Conservation (phyloP, 2,797 vertebrate species). For the Squalus acanthias region DNA sequence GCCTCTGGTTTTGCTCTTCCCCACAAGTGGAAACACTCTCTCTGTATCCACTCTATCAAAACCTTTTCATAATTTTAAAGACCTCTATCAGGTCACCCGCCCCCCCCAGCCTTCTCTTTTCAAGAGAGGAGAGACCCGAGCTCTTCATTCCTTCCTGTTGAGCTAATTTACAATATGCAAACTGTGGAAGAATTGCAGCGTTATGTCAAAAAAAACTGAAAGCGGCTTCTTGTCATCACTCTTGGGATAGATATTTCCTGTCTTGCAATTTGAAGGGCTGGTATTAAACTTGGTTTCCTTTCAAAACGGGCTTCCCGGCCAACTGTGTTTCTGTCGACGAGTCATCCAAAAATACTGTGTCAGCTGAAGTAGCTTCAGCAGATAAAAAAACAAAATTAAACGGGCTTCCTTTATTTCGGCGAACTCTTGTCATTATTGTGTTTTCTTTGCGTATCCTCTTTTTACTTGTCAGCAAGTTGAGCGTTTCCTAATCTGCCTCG, state of each 20-base stretch:
- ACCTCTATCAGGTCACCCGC: no score
- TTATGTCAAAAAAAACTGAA: not conserved
- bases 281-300: not conserved
- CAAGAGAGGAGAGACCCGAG: no score
- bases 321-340: not conserved
- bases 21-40: no score
- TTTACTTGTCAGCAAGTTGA: not conserved
- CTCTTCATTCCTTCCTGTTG: not conserved
- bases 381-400: not conserved
- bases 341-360: not conserved
- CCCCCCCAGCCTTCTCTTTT: no score
- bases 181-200: not conserved
- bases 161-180: not conserved
- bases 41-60: no score
- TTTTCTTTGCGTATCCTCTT: not conserved
- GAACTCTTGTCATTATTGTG: not conserved
- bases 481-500: not conserved
- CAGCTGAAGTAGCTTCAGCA: not conserved
- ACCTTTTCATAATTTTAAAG: no score
- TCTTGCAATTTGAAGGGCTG: not conserved
- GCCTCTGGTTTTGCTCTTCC: no score
- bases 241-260: not conserved
- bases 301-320: not conserved
- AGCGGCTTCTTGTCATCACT: not conserved
- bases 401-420: not conserved